phyloP scores from a whole-genome alignment of 2,797 vertebrate genomes.

The Epinephelus coioides region DNA sequence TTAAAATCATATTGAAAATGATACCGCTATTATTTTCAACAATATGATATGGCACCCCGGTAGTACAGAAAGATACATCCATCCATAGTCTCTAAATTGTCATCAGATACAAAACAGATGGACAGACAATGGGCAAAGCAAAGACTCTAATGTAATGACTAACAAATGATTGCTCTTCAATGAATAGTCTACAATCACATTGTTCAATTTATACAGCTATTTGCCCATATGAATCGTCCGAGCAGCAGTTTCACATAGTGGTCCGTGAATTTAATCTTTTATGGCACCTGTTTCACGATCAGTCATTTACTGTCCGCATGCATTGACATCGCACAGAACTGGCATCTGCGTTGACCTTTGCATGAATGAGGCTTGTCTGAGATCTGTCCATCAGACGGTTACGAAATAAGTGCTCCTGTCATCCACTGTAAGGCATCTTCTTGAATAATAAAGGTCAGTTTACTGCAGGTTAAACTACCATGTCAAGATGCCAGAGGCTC shows the following conservation, averaged over 20 bases:
- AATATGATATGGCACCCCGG: neutral
- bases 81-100: neutral
- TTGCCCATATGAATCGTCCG: neutral
- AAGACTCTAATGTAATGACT: neutral
- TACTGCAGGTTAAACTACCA: slow-evolving; percentile 41
- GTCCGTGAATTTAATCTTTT: neutral
- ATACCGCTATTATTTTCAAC: too few species aligned
- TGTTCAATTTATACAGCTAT: slow-evolving; percentile 16
- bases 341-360: slow-evolving; percentile 32
- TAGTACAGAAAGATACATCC: neutral
- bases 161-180: slow-evolving; percentile 1
- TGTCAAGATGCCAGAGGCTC: slow-evolving; percentile 26
- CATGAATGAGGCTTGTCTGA: slow-evolving; percentile 21
- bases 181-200: neutral
- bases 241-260: slow-evolving; percentile 17
- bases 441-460: slow-evolving; percentile 51
- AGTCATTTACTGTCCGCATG: neutral
- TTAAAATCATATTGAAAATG: too few species aligned
- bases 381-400: slow-evolving; percentile 32
- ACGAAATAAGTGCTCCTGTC: slow-evolving; percentile 28
- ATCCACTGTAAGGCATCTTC: slow-evolving; percentile 21
- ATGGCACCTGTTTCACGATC: slow-evolving; percentile 6
- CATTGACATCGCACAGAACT: neutral
- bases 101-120: slow-evolving; percentile 2
- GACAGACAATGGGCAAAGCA: neutral